Conservation (phyloP, 2,888 invertebrate species). For the Dioctria linearis region DNA sequence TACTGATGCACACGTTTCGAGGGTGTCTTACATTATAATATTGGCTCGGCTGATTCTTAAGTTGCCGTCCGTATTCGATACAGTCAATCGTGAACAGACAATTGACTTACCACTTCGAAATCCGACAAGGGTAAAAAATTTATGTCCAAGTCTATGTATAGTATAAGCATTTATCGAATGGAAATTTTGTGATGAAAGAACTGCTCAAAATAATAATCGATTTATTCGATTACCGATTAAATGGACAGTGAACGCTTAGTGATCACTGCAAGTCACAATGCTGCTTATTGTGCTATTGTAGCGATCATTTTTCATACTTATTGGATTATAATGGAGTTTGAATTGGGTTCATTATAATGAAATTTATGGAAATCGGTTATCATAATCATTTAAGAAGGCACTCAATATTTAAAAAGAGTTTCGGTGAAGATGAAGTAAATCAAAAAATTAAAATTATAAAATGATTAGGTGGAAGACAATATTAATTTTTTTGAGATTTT, state of each 20-base stretch:
- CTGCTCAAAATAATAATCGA: constrained; percentile 42
- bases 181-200: constrained; percentile 46
- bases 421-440: too few species aligned
- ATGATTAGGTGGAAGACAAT: too few species aligned
- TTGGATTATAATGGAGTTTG: constrained; percentile 23
- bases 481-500: too few species aligned
- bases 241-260: constrained; percentile 36
- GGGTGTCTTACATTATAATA: not conserved
- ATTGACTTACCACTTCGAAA: constrained; percentile 33
- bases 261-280: constrained; percentile 43
- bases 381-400: too few species aligned
- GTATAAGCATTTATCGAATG: not conserved
- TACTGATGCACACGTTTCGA: constrained; percentile 14
- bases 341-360: constrained; percentile 37
- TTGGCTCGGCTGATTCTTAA: not conserved
- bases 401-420: too few species aligned
- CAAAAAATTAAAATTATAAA: too few species aligned
- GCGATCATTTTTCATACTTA: constrained; percentile 6
- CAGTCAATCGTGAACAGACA: constrained; percentile 45
- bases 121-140: constrained; percentile 34
- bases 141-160: constrained; percentile 8
- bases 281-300: constrained; percentile 30
- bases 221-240: constrained; percentile 27
- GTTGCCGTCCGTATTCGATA: constrained; percentile 33
- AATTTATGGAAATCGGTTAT: constrained; percentile 34